A percentile compares a stretch with the other conserved stretches of the same genome.
phyloP scores from a whole-genome alignment of 2,888 invertebrate species.

The Apodemia hepburni region DNA sequence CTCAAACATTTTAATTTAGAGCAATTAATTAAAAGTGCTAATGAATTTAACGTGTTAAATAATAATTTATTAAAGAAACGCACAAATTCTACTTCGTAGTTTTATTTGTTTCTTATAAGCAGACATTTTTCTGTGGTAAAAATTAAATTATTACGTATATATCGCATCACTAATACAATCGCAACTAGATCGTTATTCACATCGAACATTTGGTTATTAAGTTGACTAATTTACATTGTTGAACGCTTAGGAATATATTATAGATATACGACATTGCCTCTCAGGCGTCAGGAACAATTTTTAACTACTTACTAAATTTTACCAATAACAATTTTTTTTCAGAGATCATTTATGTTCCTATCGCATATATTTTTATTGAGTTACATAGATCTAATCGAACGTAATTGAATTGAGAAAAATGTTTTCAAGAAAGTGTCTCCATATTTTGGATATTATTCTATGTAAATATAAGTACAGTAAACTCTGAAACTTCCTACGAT shows the following conservation, averaged over 20 bases:
- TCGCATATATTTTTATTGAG: constrained; percentile 59
- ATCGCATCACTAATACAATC: constrained; percentile 78
- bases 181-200: constrained; percentile 78
- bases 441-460: neutral
- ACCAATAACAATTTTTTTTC: constrained; percentile 54
- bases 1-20: neutral
- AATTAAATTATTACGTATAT: constrained; percentile 80
- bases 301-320: constrained; percentile 74
- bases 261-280: constrained; percentile 75
- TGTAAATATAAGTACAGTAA: no score
- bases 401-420: neutral
- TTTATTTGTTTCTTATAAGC: constrained; percentile 77
- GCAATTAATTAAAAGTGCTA: neutral
- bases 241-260: constrained; percentile 64
- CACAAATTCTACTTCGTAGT: constrained; percentile 71
- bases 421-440: neutral
- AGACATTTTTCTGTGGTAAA: constrained; percentile 76
- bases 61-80: constrained; percentile 27
- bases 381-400: constrained; percentile 3
- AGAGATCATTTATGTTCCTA: constrained; percentile 66
- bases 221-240: constrained; percentile 62
- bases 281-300: constrained; percentile 78
- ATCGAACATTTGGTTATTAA: constrained; percentile 78
- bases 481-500: no score
- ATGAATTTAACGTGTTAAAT: neutral